Base-by-base conservation (phyloP, 2,888 invertebrate species). In the Tetanocera ferruginea region DNA sequence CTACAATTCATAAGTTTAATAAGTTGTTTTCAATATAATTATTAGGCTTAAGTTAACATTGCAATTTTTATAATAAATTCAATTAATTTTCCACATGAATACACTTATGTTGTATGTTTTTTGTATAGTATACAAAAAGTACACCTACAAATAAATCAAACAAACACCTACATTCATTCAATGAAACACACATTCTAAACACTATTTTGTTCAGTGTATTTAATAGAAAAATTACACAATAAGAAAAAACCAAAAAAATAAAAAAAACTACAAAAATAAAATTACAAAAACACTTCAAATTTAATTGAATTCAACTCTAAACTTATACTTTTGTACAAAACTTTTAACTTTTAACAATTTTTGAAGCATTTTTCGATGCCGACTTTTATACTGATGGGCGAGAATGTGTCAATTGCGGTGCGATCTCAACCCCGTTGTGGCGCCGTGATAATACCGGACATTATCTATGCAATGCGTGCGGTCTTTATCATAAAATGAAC, bases 391-490 rank as follows among this genome's bases (percentile, higher is more conserved):
- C 92, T 87, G 99, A 99, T 91, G 98, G 98, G 70, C 94, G 99
- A 85, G 98, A 98, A 91, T 98, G 98, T 92, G 98, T 98, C 81
- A 98, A 98, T 92, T 98, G 98, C 91, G 98, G 98, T 86, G 97
- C 98, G 83, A 97, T 97, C 90, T 96, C 96, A 86, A 99, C 99
- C 84, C 98, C 99, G 81, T 93, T 99, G 85, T 99, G 99, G 99
- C 94, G 99, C 84, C 94, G 99, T 90, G 99, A 99, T 93, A 97
- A 97, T 90, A 98, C 97, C 87, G 99, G 99, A 83, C 98, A 99
- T 92, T 99, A 98, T 92, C 94, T 99, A 87, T 99, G 99, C 94
- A 99, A 99, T 93, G 99, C 99, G 83, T 99, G 99, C 92, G 99
- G 99, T 86, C 95, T 99, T 85, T 99, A 99, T 93, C 95, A 95